Evolutionary conservation across 2,888 invertebrate species (phyloP).

Genomic region (Drosophila quinaria): DNA sequence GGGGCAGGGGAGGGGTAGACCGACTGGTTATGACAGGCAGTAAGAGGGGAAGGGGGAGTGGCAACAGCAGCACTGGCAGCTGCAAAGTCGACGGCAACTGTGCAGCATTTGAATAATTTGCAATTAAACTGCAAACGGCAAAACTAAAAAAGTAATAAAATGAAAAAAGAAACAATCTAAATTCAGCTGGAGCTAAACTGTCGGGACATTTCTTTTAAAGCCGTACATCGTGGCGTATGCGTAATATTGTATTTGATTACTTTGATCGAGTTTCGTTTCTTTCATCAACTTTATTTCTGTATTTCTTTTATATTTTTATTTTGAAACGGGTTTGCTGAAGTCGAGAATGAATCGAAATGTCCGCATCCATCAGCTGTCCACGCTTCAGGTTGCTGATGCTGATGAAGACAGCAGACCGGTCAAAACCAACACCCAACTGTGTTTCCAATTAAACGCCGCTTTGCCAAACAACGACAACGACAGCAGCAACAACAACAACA

Average conservation of each 20-base stretch:
- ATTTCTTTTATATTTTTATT: background rate
- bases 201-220: slow-evolving; percentile 52
- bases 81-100: slow-evolving; percentile 56
- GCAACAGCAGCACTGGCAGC: slow-evolving; percentile 26
- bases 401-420: slow-evolving; percentile 77
- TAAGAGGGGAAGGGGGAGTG: background rate
- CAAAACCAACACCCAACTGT: slow-evolving; percentile 80
- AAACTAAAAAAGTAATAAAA: background rate
- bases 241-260: slow-evolving; percentile 62
- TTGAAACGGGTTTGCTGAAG: slow-evolving; percentile 55
- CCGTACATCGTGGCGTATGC: slow-evolving; percentile 68
- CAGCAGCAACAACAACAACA: slow-evolving; percentile 27
- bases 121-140: slow-evolving; percentile 66
- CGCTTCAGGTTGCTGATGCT: slow-evolving; percentile 52
- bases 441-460: slow-evolving; percentile 80
- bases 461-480: slow-evolving; percentile 47
- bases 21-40: slow-evolving; percentile 78
- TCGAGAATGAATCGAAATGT: slow-evolving; percentile 66
- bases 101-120: slow-evolving; percentile 76
- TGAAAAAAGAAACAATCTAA: slow-evolving; percentile 26
- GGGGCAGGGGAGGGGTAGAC: slow-evolving; percentile 16
- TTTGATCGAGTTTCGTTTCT: slow-evolving; percentile 36
- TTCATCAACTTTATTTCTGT: background rate
- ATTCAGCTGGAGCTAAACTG: slow-evolving; percentile 42
- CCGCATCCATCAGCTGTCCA: slow-evolving; percentile 78